Percentiles rank a stretch among this genome's conserved stretches.
phyloP scores from a whole-genome alignment of 2,797 vertebrate species.

The Brachymystax lenok region DNA sequence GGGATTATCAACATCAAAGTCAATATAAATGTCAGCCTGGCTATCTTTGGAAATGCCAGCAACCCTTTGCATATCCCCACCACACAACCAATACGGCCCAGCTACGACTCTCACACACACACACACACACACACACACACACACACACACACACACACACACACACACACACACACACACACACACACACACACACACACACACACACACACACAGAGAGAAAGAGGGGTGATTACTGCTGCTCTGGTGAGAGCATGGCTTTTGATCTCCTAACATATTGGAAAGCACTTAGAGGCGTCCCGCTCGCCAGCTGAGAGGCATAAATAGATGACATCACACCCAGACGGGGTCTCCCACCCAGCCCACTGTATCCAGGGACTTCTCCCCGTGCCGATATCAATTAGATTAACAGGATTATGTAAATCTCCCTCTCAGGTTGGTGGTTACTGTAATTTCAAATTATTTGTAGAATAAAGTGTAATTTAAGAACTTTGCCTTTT shows the following conservation, averaged over 20 bases:
- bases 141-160: conserved; percentile 16
- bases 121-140: conserved; percentile 9
- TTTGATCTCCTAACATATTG: conserved; percentile 85
- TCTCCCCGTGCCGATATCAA: conserved; percentile 82
- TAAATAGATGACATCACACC: conserved; percentile 91
- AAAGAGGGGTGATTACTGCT: conserved; percentile 86
- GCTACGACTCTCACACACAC: neutral
- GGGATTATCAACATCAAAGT: conserved; percentile 99
- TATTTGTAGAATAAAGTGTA: neutral
- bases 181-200: neutral
- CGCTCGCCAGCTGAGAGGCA: conserved; percentile 79
- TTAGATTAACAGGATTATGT: conserved; percentile 88
- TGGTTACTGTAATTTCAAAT: conserved; percentile 32
- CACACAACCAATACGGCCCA: conserved; percentile 69
- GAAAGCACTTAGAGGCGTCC: conserved; percentile 93
- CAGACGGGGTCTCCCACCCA: conserved; percentile 80
- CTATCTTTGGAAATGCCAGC: conserved; percentile 97
- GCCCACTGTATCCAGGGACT: conserved; percentile 65
- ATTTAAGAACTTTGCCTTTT: neutral
- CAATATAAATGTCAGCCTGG: conserved; percentile 92
- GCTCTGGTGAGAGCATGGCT: conserved; percentile 70
- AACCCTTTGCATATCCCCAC: conserved; percentile 90
- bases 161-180: conserved; percentile 43
- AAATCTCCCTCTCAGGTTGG: conserved; percentile 70
- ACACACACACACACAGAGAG: conserved; percentile 52